Evolutionary conservation across 2,888 invertebrate genomes (phyloP), one percentile per base, ranked within the genome.

Genomic region (Noctua comes): DNA sequence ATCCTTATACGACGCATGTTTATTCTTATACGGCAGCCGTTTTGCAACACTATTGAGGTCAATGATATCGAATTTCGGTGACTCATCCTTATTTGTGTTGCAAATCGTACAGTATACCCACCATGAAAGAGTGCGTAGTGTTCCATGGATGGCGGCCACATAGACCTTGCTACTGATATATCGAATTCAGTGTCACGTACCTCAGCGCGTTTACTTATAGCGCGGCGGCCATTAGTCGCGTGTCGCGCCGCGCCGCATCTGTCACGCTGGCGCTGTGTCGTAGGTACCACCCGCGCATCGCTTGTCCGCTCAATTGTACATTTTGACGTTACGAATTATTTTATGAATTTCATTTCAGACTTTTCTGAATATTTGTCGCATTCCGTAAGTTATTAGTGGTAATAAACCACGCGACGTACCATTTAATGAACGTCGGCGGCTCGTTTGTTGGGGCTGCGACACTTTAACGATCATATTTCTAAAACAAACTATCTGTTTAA

Each of bases 31-130:
- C 76, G 84, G 73, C 65, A 54, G 71, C 72, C 76, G 77, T 82
- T 84, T 87, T 80, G 88, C 83, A 79, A 86, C 70, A 21, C 36
- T 69, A 89, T 89, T 88, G 88, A 83, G 89, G 88, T 88, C 89
- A 85, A 83, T 83, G 85, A 68, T 88, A 86, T 89, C 74, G 88
- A 79, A 85, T 81, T 73, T 83, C 68, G 64, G 83, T 86, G 88
- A 86, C 36, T 85, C 88, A 86, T 80, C 62, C 54, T 74, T 75
- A 77, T 80, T 80, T 74, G 76, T 68, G 64, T 81, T 76, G 86
- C 84, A 75, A 80, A 76, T 73, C 68, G 68, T 68, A 68, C n/a
- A n/a, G 8, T 43, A 18, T 43, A 73, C 59, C 68, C 79, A 46
- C 76, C 66, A 59, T 36, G 27, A 48, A 43, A 68, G 72, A 46